Evolutionary conservation across 2,888 invertebrate genomes (phyloP), one percentile per base, ranked within the genome.

Genomic region (Fragum fragum): DNA sequence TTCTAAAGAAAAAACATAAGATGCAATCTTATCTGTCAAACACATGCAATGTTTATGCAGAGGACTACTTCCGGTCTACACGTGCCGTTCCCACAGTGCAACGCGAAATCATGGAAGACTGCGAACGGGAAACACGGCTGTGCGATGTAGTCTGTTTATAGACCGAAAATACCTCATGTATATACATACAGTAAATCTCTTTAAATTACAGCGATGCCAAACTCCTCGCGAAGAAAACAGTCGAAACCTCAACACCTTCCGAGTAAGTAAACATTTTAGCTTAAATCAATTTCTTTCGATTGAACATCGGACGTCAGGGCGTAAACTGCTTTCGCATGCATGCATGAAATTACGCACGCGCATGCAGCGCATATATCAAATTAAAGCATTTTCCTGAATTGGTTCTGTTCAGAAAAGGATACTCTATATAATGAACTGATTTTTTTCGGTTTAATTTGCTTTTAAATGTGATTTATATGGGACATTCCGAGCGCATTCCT

Each of bases 201-300:
- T 73, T 84, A 74, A 79, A 86, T 66, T 73, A 42, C 73, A 76
- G 66, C 39, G 59, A 88, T 87, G 87, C 88, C 87, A 76, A 90
- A 87, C 77, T 90, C 91, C 88, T 91, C 92, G 73, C 90, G 91
- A 75, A 88, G 92, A 78, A 92, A 92, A 80, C 92, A 92, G 82
- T 86, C 89, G 57, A 92, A 91, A 79, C 92, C 91, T 73, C 90
- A 89, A 76, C 92, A 92, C 79, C 73, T 90, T 74, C 83, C 79
- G 55, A 90, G 91, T 91, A 85, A 90, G 89, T 89, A 61, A 21
- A 69, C 57, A 80, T 42, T 26, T 26, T 61, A 32, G 32, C 28
- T 61, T 32, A 61, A 32, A 61, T 47, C 57, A 18, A 57, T 42
- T 66, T 39, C 5, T 66, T 66, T 66, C 26, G 26, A 42, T 42